Evolutionary conservation across 2,113 vertebrate genomes (phyloP).

Genomic region (Brachypteracias leptosomus): DNA sequence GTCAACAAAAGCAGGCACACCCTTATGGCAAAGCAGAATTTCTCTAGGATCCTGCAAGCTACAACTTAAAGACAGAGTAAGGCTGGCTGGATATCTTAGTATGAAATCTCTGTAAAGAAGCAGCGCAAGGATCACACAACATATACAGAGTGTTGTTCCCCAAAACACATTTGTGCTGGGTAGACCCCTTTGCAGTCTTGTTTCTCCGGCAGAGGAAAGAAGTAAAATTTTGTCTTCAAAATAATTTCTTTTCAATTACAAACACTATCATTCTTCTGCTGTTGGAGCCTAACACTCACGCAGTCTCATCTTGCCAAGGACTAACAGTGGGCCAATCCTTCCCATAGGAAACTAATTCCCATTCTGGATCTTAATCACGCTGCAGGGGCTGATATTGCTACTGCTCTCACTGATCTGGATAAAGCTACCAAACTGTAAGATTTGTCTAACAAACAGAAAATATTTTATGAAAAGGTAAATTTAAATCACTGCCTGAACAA

Average conservation of each 20-base stretch:
- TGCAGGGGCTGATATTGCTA: not conserved
- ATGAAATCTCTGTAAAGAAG: not conserved
- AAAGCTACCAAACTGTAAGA: not conserved
- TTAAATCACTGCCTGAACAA: not conserved
- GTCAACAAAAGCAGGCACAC: not conserved
- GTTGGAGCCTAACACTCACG: not conserved
- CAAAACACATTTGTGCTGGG: not conserved
- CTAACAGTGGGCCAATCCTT: not conserved
- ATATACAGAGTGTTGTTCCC: not conserved
- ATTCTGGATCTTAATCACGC: not conserved
- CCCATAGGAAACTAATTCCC: not conserved
- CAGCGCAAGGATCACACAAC: not conserved
- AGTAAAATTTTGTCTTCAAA: not conserved
- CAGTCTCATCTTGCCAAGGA: not conserved
- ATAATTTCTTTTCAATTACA: not conserved
- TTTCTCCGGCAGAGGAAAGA: not conserved
- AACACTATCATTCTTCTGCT: not conserved
- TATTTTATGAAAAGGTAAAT: not conserved
- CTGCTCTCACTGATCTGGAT: not conserved
- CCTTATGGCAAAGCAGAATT: not conserved
- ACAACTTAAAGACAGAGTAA: not conserved
- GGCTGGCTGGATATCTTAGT: not conserved
- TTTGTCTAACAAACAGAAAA: not conserved
- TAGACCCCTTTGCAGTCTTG: not conserved
- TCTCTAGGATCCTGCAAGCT: not conserved